Evolutionary conservation across 2,797 vertebrate species (phyloP).

Genomic region (Karalla daura): DNA sequence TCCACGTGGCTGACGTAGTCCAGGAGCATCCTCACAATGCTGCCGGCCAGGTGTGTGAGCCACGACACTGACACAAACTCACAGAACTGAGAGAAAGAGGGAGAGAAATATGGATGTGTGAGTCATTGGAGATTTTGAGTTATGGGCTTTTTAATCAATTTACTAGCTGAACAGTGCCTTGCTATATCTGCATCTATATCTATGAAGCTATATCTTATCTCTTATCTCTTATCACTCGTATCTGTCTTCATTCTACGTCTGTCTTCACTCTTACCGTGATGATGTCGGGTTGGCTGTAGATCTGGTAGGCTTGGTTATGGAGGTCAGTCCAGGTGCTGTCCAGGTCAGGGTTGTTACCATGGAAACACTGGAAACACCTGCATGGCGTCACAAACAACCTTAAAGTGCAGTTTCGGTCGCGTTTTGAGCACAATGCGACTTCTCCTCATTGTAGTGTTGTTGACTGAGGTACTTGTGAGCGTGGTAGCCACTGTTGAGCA

Average conservation of each 20-base stretch:
- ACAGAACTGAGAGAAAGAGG: conserved; percentile 82
- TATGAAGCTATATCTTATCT: neutral
- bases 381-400: neutral
- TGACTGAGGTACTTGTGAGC: conserved; percentile 70
- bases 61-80: conserved; percentile 89
- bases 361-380: conserved; percentile 89
- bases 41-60: conserved; percentile 84
- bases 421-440: too few relatives aligned
- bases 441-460: too few relatives aligned
- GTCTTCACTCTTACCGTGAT: conserved; percentile 66
- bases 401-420: neutral
- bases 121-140: neutral
- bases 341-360: conserved; percentile 75
- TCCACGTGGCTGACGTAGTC: conserved; percentile 87
- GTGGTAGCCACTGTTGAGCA: conserved; percentile 88
- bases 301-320: conserved; percentile 57
- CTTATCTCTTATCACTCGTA: neutral
- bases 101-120: neutral
- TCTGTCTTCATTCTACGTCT: neutral
- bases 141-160: neutral
- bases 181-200: neutral
- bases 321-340: conserved; percentile 58
- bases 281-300: conserved; percentile 48
- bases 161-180: neutral
- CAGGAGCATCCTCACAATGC: conserved; percentile 83